Evolutionary conservation across 2,888 invertebrate genomes (phyloP).

Genomic region (Nymphalis c-album): DNA sequence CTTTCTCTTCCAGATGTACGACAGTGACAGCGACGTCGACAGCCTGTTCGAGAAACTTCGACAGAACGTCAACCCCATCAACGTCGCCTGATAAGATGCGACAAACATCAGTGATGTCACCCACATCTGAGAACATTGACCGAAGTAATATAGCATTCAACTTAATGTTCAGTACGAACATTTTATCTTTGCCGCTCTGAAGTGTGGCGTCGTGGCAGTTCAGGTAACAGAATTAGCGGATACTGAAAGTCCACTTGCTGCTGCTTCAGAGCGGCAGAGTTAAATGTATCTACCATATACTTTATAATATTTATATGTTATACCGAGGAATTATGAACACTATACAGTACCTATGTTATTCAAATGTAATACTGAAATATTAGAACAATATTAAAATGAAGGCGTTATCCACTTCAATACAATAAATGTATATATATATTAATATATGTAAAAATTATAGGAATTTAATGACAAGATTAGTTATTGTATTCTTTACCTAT

Average conservation of each 20-base stretch:
- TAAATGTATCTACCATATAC: background rate
- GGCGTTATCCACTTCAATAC: too few relatives aligned
- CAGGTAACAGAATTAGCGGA: too few relatives aligned
- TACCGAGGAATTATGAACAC: background rate
- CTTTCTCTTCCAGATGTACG: slow-evolving; percentile 28
- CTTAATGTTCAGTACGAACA: background rate
- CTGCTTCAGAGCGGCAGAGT: slow-evolving; percentile 2
- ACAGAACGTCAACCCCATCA: slow-evolving; percentile 51
- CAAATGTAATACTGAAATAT: too few relatives aligned
- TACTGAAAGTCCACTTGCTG: background rate
- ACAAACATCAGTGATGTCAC: background rate
- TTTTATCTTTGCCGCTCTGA: slow-evolving; percentile 1
- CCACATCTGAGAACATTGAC: background rate
- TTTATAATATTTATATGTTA: background rate
- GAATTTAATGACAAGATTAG: too few relatives aligned
- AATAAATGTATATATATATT: too few relatives aligned
- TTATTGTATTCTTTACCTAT: too few relatives aligned
- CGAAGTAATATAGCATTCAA: background rate
- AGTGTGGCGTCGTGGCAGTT: background rate
- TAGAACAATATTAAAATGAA: too few relatives aligned
- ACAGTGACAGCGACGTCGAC: slow-evolving; percentile 58
- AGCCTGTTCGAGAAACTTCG: slow-evolving; percentile 57
- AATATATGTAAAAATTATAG: too few relatives aligned
- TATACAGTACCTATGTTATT: background rate
- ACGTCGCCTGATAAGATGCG: slow-evolving; percentile 54